Base-by-base conservation (phyloP, 2,888 invertebrate genomes). In the Arge pagana region DNA sequence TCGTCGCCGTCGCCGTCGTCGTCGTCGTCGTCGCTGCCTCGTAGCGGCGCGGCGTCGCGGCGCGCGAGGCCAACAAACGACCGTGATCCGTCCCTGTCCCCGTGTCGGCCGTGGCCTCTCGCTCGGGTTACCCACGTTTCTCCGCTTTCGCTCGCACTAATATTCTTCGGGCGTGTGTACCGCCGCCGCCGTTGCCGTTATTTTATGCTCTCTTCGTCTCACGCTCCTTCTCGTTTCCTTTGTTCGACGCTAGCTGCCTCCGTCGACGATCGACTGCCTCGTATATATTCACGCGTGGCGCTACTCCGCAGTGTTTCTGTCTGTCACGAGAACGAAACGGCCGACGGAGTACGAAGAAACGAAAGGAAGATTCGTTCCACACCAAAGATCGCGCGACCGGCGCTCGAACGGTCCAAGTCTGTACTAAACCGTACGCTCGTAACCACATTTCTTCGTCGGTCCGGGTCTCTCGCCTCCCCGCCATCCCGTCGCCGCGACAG, bases 371-470 rank as follows among this genome's bases (percentile, higher is more conserved):
- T n/a, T n/a, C 61, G 64, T 63, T 50, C 36, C 52, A 30, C 45
- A 31, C 50, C 43, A 43, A 41, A 15, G 19, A 43, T 45, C 15
- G 26, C 41, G 59, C 64, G 66, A 70, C 67, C 66, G 64, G 70
- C 67, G 61, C 70, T 67, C 62, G 65, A 67, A 71, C 73, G 68
- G 74, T 70, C 74, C 64, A 72, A 72, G 67, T 68, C 65, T 65
- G 65, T 70, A 74, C 74, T 74, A 70, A 71, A 63, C 65, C 64
- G 67, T 68, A 67, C 54, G 62, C 70, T n/a, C 62, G 64, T 64
- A 65, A n/a, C 67, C 70, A 71, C 74, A 74, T 71, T 74, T 73
- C 71, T 71, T 71, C 69, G 68, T 64, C 72, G 68, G 71, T 65
- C 31, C 54, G 42, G 21, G 33, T 11, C 45, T 8, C 51, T 23